Evolutionary conservation across 1,140 invertebrate species (phyloP).

Genomic region (Brachionus rotundiformis): DNA sequence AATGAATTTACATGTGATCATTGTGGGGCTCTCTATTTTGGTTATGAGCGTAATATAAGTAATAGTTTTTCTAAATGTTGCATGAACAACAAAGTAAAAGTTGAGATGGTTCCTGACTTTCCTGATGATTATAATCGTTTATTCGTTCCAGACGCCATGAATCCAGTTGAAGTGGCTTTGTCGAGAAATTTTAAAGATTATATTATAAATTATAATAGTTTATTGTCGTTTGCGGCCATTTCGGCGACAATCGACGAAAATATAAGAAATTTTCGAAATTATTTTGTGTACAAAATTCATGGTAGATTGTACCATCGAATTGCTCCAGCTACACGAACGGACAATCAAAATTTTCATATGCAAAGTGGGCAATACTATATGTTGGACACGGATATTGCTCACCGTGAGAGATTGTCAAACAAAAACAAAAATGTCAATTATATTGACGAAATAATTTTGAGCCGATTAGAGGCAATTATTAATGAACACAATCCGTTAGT

Average conservation of each 20-base stretch:
- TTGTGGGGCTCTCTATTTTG: not conserved
- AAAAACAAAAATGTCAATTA: not conserved
- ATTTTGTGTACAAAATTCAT: not conserved
- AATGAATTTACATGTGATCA: not conserved
- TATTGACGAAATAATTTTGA: not conserved
- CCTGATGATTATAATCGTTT: not conserved
- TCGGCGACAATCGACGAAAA: not conserved
- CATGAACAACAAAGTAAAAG: not conserved
- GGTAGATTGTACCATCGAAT: not conserved
- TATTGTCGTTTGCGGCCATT: not conserved
- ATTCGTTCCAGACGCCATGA: not conserved
- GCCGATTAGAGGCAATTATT: not conserved
- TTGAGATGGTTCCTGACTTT: not conserved
- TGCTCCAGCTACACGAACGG: not conserved
- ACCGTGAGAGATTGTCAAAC: not conserved
- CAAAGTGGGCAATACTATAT: conserved; percentile 16
- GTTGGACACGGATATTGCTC: not conserved
- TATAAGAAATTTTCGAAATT: not conserved
- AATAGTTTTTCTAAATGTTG: not conserved
- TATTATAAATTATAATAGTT: not conserved
- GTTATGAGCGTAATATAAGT: not conserved
- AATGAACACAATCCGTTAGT: not conserved
- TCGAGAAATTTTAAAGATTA: not conserved
- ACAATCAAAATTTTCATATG: not conserved
- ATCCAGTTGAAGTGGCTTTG: not conserved